Evolutionary conservation across 2,113 vertebrate genomes (phyloP).

Genomic region (Chinchilla lanigera): DNA sequence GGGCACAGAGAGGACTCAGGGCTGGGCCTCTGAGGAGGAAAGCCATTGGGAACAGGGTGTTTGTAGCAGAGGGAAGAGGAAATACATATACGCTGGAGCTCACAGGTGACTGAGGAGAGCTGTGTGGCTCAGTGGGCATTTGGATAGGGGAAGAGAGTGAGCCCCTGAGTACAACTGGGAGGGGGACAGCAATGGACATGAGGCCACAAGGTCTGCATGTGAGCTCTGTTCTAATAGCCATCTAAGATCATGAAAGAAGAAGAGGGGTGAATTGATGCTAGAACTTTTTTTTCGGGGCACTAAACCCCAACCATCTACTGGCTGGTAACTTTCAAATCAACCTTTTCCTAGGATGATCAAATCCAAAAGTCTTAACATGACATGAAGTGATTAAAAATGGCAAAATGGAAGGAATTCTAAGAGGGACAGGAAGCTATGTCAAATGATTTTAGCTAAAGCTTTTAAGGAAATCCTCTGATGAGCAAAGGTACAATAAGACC

Average conservation of each 20-base stretch:
- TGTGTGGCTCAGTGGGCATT: background rate
- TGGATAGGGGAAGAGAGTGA: background rate
- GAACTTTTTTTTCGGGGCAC: background rate
- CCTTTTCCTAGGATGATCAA: background rate
- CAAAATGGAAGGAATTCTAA: background rate
- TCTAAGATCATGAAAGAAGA: background rate
- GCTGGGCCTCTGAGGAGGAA: background rate
- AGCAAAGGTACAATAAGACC: background rate
- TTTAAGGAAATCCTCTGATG: background rate
- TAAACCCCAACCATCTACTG: background rate
- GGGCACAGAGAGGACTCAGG: background rate
- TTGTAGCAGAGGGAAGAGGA: background rate
- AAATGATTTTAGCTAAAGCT: background rate
- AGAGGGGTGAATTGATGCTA: background rate
- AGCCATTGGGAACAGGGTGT: background rate
- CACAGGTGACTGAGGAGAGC: background rate
- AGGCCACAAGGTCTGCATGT: background rate
- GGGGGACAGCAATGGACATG: background rate
- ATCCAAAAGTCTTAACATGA: background rate
- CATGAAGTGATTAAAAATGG: background rate
- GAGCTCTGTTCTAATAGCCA: background rate
- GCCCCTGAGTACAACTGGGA: background rate
- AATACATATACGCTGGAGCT: background rate
- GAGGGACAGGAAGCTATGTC: background rate
- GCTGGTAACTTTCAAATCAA: background rate